These are phyloP conservation scores for Psittacula echo DNA, from an alignment of 2,797 vertebrate genomes.

Conservation along the genomic window DNA sequence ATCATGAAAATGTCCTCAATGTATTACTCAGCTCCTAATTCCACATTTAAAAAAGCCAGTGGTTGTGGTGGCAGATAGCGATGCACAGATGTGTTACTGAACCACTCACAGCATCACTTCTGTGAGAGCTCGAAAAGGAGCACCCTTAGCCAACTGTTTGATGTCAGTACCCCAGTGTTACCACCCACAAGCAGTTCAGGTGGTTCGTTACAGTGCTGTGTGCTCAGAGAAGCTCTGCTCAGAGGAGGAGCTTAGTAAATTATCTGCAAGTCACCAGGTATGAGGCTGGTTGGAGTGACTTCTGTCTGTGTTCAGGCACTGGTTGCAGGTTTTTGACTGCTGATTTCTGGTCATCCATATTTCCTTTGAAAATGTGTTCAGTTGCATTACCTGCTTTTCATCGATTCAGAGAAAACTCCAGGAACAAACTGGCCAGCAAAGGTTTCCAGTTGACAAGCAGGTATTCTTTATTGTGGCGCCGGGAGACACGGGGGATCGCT, in stretches of 20 bases:
- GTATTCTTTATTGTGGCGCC: no score
- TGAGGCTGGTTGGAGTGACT: background rate
- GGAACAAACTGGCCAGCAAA: no score
- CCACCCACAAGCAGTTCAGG: conserved; percentile 21
- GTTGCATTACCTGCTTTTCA: background rate
- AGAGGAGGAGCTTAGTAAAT: background rate
- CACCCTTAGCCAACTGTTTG: background rate
- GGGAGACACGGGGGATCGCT: no score
- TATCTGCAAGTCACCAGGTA: background rate
- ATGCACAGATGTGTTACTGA: conserved; percentile 9
- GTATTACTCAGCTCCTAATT: background rate
- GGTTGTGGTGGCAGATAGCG: background rate
- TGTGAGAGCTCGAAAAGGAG: background rate
- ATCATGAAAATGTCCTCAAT: background rate
- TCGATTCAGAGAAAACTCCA: no score
- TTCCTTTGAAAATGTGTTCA: background rate
- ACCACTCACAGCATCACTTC: background rate
- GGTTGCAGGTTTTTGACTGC: background rate
- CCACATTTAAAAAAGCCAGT: background rate
- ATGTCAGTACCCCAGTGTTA: background rate
- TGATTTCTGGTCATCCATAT: background rate
- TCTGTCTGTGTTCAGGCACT: background rate
- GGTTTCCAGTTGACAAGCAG: no score
- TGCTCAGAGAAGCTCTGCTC: background rate
- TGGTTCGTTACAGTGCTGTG: background rate